A percentile compares a stretch with the other conserved stretches of the same genome.
Evolutionary conservation across 2,888 invertebrate genomes (phyloP).

Genomic region (Diarsia brunnea): DNA sequence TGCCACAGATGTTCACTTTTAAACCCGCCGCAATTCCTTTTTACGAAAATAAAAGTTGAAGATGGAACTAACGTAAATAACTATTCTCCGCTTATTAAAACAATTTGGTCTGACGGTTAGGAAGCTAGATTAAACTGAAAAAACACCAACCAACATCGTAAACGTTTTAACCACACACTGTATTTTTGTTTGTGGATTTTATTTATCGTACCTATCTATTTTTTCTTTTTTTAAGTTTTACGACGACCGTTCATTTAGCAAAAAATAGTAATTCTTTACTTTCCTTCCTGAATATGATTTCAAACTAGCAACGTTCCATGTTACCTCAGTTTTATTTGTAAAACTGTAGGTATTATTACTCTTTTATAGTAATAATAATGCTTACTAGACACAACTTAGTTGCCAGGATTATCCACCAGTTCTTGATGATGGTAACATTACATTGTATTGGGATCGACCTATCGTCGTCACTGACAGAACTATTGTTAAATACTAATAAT

Average conservation of each 20-base stretch:
- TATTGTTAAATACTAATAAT: no score
- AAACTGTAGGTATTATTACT: no score
- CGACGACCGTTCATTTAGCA: background rate
- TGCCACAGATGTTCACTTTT: background rate
- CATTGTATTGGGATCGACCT: no score
- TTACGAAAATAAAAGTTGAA: slow-evolving; percentile 3
- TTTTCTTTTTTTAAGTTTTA: slow-evolving; percentile 2
- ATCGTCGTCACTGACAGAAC: no score
- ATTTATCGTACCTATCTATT: slow-evolving; percentile 18
- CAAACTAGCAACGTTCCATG: background rate
- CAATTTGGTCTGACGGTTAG: slow-evolving; percentile 11
- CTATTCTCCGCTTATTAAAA: slow-evolving; percentile 11
- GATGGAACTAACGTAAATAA: slow-evolving; percentile 3
- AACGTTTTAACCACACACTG: slow-evolving; percentile 25
- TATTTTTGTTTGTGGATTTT: slow-evolving; percentile 2
- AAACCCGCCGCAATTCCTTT: background rate
- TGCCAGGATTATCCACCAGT: no score
- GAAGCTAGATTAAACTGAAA: slow-evolving; percentile 8
- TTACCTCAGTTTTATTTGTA: background rate
- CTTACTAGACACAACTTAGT: no score
- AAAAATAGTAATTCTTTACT: background rate
- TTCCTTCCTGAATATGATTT: background rate
- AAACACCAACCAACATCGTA: slow-evolving; percentile 14
- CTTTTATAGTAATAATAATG: no score
- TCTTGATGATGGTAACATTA: no score